Conservation (phyloP, 2,888 invertebrate species). For the Fabriciana adippe region DNA sequence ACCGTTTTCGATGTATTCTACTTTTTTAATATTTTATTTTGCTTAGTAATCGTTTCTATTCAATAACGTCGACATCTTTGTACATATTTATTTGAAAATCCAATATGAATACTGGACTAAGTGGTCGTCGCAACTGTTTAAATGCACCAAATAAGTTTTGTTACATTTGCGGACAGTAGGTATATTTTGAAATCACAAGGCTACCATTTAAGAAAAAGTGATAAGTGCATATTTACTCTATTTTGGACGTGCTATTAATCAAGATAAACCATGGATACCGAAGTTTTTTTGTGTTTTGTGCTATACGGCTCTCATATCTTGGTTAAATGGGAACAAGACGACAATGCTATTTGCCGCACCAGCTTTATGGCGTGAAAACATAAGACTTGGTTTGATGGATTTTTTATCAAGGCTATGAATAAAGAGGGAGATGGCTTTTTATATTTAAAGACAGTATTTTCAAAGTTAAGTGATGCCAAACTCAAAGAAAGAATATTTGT, state of each 20-base stretch:
- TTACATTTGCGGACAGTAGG: background rate
- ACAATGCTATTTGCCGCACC: background rate
- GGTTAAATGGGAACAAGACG: background rate
- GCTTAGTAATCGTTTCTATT: too few species aligned
- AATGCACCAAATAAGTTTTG: too few species aligned
- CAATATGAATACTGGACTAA: too few species aligned
- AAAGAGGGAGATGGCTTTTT: too few species aligned
- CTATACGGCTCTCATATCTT: background rate
- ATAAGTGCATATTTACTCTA: conserved; percentile 25
- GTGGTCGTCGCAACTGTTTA: too few species aligned
- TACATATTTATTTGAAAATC: too few species aligned
- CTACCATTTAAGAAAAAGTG: conserved; percentile 13
- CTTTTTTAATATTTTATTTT: too few species aligned
- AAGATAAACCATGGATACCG: conserved; percentile 22
- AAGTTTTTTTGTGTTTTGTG: conserved; percentile 3
- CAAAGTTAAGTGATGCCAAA: too few species aligned
- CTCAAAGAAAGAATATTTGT: too few species aligned
- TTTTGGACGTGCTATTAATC: conserved; percentile 21
- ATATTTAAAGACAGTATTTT: too few species aligned
- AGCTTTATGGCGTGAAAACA: background rate
- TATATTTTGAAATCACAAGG: conserved; percentile 17
- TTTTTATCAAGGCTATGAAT: background rate
- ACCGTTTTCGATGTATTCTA: too few species aligned
- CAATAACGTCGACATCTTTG: too few species aligned
- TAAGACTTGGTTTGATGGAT: background rate